Evolutionary conservation across 2,113 vertebrate genomes (phyloP), one percentile per base, ranked within the genome.

Genomic region (Sinocyclocheilus anophthalmus): DNA sequence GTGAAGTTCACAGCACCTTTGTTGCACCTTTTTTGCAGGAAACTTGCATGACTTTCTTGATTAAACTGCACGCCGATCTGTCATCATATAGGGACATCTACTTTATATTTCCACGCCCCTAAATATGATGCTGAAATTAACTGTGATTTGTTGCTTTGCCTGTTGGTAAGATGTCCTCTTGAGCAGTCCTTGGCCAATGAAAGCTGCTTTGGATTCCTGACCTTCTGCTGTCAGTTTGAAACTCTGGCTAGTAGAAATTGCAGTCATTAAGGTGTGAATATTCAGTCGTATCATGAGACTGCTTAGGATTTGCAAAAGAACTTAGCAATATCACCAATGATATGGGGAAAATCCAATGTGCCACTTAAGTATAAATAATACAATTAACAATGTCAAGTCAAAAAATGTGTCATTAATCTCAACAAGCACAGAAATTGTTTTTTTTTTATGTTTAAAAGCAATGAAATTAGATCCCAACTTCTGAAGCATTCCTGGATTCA

Each of bases 401-500:
- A 75, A 75, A 63, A 26, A 16, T 48, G 12, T 50, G 50, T n/a
- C n/a, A 16, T 76, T 75, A 3, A 75, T 48, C 42, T 22, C 7
- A 30, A 24, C 26, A 55, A 33, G 4, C 13, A 76, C 12, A 45
- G 39, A 26, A 33, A 26, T 26, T 26, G 4, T 55, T 5, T 13
- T 5, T 20, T 22, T 57, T 57, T 57, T 18, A 6, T 22, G 20
- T n/a, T 59, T 8, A 63, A 80, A 63, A 22, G 37, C 6, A 86
- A 85, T n/a, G 85, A 90, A 91, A 89, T 87, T 55, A 87, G 83
- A 79, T 86, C 63, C 76, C 24, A 84, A 85, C 86, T 85, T 90
- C 91, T 93, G 86, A 87, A 86, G 88, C 93, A 90, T 90, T 88
- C 42, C 87, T 84, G 86, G 89, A 75, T 85, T 85, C 70, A 83